These are phyloP conservation scores for Dicrostonyx torquatus DNA, from an alignment of 2,797 vertebrate genomes.

Conservation along the genomic window DNA sequence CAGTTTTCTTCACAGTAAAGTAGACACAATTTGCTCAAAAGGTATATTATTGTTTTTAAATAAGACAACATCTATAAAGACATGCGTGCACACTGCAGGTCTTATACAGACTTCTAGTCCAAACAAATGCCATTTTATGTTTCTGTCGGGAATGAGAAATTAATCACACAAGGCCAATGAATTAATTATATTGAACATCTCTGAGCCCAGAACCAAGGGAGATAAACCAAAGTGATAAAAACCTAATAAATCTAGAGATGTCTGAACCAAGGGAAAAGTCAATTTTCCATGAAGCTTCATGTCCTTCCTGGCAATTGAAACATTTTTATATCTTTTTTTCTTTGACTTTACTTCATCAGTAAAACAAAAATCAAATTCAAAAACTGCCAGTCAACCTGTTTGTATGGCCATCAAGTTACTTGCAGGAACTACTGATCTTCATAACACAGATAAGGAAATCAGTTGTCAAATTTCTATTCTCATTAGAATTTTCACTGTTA, in stretches of 20 bases:
- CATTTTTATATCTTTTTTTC: background rate
- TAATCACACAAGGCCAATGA: conserved; percentile 35
- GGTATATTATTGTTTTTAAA: background rate
- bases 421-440: conserved; percentile 56
- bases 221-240: conserved; percentile 29
- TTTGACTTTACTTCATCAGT: conserved; percentile 54
- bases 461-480: conserved; percentile 33
- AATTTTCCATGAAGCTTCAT: background rate
- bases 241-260: background rate
- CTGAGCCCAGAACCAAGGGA: background rate
- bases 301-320: background rate
- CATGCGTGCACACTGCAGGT: background rate
- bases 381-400: conserved; percentile 47
- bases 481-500: conserved; percentile 67
- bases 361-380: conserved; percentile 66
- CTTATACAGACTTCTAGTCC: background rate
- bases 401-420: conserved; percentile 4
- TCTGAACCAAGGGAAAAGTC: background rate
- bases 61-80: background rate
- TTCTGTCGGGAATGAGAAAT: conserved; percentile 34
- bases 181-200: conserved; percentile 33
- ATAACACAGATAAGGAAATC: conserved; percentile 48
- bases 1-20: background rate
- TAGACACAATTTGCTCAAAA: background rate
- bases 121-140: conserved; percentile 19